These are phyloP conservation scores for Natator depressus DNA, from an alignment of 2,113 vertebrate species.

Conservation along the genomic window DNA sequence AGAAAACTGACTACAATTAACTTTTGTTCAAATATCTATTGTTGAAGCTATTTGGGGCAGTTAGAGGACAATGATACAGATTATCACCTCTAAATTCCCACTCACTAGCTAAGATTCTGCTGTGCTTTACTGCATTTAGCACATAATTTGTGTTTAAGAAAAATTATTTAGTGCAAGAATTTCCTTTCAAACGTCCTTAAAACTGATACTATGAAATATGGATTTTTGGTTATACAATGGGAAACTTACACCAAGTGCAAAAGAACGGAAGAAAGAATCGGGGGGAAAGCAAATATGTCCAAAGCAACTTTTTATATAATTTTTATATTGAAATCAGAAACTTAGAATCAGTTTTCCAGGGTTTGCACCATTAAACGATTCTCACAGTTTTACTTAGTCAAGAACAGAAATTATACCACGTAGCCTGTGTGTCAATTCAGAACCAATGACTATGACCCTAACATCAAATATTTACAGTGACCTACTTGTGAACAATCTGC, in stretches of 20 bases:
- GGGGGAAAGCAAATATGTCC: neutral
- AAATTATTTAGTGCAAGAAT: neutral
- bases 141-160: neutral
- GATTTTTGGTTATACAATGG: neutral
- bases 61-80: neutral
- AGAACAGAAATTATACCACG: neutral
- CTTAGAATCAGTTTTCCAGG: neutral
- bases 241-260: neutral
- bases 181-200: neutral
- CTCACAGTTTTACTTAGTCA: neutral
- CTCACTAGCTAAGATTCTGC: neutral
- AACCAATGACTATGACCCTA: neutral
- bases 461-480: neutral
- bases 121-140: neutral
- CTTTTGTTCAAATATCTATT: neutral
- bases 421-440: accelerated
- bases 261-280: neutral
- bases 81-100: neutral
- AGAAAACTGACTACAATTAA: neutral
- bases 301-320: neutral
- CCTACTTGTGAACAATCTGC: neutral
- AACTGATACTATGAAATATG: neutral
- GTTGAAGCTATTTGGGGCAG: neutral
- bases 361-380: neutral
- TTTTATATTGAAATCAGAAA: neutral